Percentiles rank a stretch among this genome's conserved stretches.
Evolutionary conservation across 2,113 vertebrate species (phyloP).

Genomic region (Oriolus oriolus): DNA sequence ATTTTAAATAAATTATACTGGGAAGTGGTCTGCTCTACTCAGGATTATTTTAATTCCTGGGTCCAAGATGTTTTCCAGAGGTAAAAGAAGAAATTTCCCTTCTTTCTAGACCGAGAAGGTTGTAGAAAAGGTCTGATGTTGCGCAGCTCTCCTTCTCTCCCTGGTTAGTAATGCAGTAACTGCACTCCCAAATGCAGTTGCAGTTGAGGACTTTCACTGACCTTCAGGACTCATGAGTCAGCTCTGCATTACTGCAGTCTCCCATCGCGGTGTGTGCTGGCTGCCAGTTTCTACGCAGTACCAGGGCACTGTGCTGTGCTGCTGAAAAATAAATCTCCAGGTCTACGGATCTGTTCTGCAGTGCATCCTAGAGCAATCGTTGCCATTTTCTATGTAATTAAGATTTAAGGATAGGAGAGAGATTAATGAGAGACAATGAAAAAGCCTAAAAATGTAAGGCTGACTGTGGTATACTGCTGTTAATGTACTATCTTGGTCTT

Average conservation of each 20-base stretch:
- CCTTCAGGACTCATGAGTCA: conserved; percentile 40
- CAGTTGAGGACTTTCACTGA: not conserved
- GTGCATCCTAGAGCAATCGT: not conserved
- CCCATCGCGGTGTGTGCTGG: fast-evolving
- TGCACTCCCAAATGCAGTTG: not conserved
- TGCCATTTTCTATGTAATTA: not conserved
- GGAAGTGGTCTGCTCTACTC: not conserved
- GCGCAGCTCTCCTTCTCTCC: not conserved
- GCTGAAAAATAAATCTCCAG: not conserved
- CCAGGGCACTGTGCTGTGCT: not conserved
- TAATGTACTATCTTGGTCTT: not conserved
- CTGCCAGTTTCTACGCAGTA: not conserved
- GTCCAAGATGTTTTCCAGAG: not conserved
- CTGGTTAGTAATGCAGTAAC: not conserved
- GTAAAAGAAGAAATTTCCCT: not conserved
- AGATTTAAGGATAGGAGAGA: not conserved
- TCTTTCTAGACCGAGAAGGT: not conserved
- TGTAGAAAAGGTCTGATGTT: not conserved
- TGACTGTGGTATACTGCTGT: fast-evolving
- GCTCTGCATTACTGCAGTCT: conserved; percentile 36
- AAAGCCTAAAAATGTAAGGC: not conserved
- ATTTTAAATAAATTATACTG: not conserved
- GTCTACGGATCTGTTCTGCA: not conserved
- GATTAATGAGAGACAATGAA: not conserved
- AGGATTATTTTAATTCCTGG: not conserved